A percentile compares a stretch with the other conserved stretches of the same genome.
Conservation (phyloP, 2,113 vertebrate genomes). For the Jaculus jaculus region DNA sequence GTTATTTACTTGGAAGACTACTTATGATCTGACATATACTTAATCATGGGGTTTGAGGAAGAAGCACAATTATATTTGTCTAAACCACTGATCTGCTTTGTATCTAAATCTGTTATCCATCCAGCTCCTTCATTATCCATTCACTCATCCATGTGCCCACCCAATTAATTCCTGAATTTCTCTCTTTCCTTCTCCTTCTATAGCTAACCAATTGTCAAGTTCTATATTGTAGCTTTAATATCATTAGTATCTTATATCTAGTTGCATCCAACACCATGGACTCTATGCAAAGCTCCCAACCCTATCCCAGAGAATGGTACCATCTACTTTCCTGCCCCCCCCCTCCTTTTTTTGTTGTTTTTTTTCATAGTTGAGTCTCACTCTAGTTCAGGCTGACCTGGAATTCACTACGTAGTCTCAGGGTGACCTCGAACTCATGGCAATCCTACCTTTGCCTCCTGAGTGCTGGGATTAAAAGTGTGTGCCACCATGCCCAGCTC, state of each 20-base stretch:
- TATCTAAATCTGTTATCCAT: background rate
- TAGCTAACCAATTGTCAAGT: background rate
- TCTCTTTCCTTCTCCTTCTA: background rate
- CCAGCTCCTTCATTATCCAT: background rate
- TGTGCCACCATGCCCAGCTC: too few species aligned
- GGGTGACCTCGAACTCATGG: too few species aligned
- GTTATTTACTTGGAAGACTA: background rate
- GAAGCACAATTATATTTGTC: background rate
- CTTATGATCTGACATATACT: background rate
- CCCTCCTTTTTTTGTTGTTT: too few species aligned
- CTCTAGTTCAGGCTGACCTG: too few species aligned
- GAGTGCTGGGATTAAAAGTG: too few species aligned
- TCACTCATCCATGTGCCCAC: background rate
- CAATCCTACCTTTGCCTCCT: too few species aligned
- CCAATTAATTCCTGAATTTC: too few species aligned
- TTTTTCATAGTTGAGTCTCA: too few species aligned
- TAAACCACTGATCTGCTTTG: background rate
- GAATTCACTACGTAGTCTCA: too few species aligned
- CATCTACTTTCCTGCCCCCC: too few species aligned
- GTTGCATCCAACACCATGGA: background rate
- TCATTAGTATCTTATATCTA: background rate
- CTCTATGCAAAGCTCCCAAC: background rate
- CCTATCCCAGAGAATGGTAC: background rate
- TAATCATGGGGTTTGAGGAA: background rate
- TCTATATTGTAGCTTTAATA: background rate